Base-by-base conservation (phyloP, 1,140 invertebrate species). In the Eueides isabella region DNA sequence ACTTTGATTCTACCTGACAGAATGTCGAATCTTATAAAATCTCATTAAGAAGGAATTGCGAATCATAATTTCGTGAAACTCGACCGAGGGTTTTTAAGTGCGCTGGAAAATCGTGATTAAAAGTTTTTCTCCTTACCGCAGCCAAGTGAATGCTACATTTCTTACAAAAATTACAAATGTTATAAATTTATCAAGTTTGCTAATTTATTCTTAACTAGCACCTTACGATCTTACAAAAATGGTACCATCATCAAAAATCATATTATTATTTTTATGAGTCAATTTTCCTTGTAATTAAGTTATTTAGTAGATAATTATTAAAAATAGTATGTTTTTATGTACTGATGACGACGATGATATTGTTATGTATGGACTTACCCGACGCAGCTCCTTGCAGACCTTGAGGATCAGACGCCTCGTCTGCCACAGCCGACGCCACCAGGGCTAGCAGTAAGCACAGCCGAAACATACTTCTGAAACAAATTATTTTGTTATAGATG, bases 351-450 rank as follows among this genome's bases (percentile, higher is more conserved):
- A n/a, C n/a, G n/a, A n/a, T n/a, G n/a, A 5, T 44, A 7, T 1
- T 31, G 31, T 2, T 12, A 62, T n/a, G 28, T 64, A 62, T 31
- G 19, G 6, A 67, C 30, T 62, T 78, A 90, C 88, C 83, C 80
- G 84, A 63, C 6, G 71, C 76, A 5, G 80, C 66, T 67, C 85
- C 84, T 31, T 83, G 74, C 6, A 89, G 81, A 0, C 86, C 86
- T 61, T 87, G 81, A 26, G 83, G 89, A 62, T 89, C 87, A 55
- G 84, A 74, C 16, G 81, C 83, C 48, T 91, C 87, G 44, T 89
- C 83, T 26, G 89, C 87, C 61, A 75, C 63, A 12, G 71, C 80
- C 14, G 7, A 26, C 23, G 68, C 71, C 61, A 76, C 66, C 70
- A 82, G 68, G 31, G 80, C 74, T 35, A 83, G 44, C 68, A 83